phyloP scores from a whole-genome alignment of 2,113 vertebrate species.

The Asarcornis scutulata region DNA sequence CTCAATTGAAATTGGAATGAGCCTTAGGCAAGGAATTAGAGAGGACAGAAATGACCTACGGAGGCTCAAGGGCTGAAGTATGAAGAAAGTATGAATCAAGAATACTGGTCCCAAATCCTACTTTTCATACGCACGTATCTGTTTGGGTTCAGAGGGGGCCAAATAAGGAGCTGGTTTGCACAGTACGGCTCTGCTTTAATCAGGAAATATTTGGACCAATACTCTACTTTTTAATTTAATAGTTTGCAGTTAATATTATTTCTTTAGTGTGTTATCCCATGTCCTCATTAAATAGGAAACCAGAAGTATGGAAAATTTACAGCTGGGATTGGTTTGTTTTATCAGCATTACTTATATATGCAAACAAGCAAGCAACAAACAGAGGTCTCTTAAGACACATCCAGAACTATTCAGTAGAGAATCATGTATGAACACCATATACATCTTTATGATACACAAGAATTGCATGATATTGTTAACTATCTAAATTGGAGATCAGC shows the following conservation, averaged over 20 bases:
- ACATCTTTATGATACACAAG: not conserved
- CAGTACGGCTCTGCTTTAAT: too few relatives aligned
- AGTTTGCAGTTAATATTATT: not conserved
- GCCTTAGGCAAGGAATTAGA: not conserved
- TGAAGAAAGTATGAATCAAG: not conserved
- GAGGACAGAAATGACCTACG: not conserved
- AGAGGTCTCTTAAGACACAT: not conserved
- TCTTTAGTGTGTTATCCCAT: rapidly evolving
- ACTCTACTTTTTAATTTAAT: not conserved
- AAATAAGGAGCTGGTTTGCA: not conserved
- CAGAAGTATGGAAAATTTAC: not conserved
- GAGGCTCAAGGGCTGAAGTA: not conserved
- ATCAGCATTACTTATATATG: not conserved
- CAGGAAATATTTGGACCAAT: not conserved
- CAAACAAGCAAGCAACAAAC: not conserved
- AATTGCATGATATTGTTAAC: not conserved
- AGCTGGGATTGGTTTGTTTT: not conserved
- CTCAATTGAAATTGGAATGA: not conserved
- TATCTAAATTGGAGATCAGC: not conserved
- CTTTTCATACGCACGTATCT: not conserved
- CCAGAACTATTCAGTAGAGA: rapidly evolving
- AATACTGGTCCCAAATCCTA: not conserved
- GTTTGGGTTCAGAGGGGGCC: not conserved
- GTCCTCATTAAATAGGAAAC: not conserved
- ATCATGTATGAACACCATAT: not conserved